Evolutionary conservation across 2,113 vertebrate genomes (phyloP), one percentile per base, ranked within the genome.

Genomic region (Gobio gobio): DNA sequence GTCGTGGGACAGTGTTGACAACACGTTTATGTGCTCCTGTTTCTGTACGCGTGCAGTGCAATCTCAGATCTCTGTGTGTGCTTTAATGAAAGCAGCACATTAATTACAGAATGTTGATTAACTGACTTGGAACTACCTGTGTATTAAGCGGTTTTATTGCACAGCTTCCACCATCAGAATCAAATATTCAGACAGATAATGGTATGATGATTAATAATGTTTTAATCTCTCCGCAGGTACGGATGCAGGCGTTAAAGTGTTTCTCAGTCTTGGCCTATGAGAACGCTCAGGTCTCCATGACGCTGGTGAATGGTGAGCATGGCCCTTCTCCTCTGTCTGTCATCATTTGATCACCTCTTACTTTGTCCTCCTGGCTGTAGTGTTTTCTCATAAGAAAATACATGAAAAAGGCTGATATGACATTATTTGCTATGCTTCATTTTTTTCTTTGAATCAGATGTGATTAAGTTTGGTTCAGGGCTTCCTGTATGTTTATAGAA

Each of bases 191-290:
- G 54, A 56, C 18, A 56, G 7, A 56, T 18, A 8, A 20, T 22
- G 54, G 2, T 56, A 22, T 22, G 20, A 20, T 1, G 8, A 80
- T 61, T 66, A 51, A 36, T 33, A 26, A 29, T 49, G 61, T 33
- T 47, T 22, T 29, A 29, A 5, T 0, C 72, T 63, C 8, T 68
- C 70, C 66, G 8, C 93, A 99, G 98, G 98, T 99, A 93, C 96
- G 94, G 90, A 99, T 99, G 97, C 97, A 99, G 92, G 97, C 98
- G 18, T 89, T 99, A 94, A 99, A 97, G 94, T 99, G 97, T 93
- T 99, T 99, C 94, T 98, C 97, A 63, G 98, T 99, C 90, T 93
- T 99, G 92, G 97, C 97, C 83, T 98, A 98, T 91, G 98, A 99
- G 95, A 99, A 99, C 90, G 95, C 96, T 87, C 97, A 98, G 93